Evolutionary conservation across 53 echinoderm and acorn worm species (phyloP), one percentile per base, ranked within the genome.

Genomic region (Zoroaster sp.): DNA sequence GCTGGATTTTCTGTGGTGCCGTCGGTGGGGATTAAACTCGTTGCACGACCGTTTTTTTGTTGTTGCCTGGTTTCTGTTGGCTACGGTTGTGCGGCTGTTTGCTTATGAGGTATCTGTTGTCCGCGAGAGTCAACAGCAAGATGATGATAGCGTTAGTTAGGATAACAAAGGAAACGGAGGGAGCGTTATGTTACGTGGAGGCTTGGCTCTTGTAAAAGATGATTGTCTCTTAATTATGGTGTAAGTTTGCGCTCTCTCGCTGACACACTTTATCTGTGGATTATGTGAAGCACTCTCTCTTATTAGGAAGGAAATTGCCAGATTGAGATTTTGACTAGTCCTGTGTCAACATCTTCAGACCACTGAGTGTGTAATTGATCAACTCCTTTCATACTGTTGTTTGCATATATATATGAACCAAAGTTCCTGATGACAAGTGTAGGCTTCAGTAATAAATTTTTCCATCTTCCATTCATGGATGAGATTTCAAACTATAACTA

Each of bases 141-240:
- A 28, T 49, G 71, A 70, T 85, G 52, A 85, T 49, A 85, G 33
- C 71, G 34, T 71, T 44, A 85, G 85, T 85, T 85, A 85, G 51
- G 85, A 85, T 32, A 85, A 71, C 85, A 85, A 30, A 83, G 85
- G 85, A 85, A 85, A 51, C 71, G 28, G 37, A 13, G 55, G 69
- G 35, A 69, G 85, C 52, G 23, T 85, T 72, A 21, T 69, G 51
- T 85, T 85, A 71, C 85, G 34, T 23, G 7, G 47, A 33, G 35
- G n/a, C 23, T 23, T 33, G 65, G 40, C 15, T 66, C 28, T 28
- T 59, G 21, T 33, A 66, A 43, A 44, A 85, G 37, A 25, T 31
- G 51, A 85, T 85, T 85, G 85, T 7, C 69, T 85, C 69, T 85
- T 85, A 85, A 85, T 85, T 85, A 44, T 85, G 35, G 85, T 66